phyloP scores from a whole-genome alignment of 2,888 invertebrate genomes.

The Caenorhabditis sinica region DNA sequence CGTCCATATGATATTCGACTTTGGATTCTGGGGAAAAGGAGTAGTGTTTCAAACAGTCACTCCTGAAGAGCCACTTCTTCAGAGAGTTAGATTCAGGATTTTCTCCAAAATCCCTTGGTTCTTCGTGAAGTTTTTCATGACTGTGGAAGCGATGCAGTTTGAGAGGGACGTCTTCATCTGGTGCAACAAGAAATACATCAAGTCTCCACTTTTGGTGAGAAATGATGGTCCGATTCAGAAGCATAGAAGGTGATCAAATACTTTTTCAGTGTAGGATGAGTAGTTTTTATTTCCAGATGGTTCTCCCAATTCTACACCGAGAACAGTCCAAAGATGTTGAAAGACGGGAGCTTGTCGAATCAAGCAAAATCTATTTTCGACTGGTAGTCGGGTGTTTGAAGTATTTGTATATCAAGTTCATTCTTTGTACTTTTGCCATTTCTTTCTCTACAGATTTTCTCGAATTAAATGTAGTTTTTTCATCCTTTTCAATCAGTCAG shows the following conservation, averaged over 20 bases:
- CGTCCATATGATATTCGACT: conserved; percentile 88
- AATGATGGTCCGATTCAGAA: conserved; percentile 89
- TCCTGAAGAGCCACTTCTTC: conserved; percentile 89
- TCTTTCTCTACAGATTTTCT: too few species aligned
- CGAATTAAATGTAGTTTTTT: too few species aligned
- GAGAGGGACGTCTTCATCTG: conserved; percentile 92
- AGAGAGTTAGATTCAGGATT: conserved; percentile 90
- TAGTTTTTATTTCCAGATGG: conserved; percentile 86
- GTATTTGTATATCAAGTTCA: too few species aligned
- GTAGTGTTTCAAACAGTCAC: conserved; percentile 90
- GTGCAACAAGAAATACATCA: conserved; percentile 91
- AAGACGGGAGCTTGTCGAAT: conserved; percentile 73
- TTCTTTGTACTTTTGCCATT: too few species aligned
- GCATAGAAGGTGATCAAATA: conserved; percentile 63
- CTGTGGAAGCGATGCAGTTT: conserved; percentile 88
- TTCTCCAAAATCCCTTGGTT: conserved; percentile 88
- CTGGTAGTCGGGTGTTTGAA: conserved; percentile 47
- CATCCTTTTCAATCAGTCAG: too few species aligned
- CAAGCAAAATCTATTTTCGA: conserved; percentile 72
- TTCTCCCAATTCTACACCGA: conserved; percentile 91
- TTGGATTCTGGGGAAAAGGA: conserved; percentile 85
- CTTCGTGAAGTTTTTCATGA: conserved; percentile 88
- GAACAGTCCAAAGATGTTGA: conserved; percentile 86
- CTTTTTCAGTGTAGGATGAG: neutral
- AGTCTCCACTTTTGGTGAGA: conserved; percentile 88